Evolutionary conservation across 1,140 invertebrate genomes (phyloP).

Genomic region (Zaprionus ghesquierei): DNA sequence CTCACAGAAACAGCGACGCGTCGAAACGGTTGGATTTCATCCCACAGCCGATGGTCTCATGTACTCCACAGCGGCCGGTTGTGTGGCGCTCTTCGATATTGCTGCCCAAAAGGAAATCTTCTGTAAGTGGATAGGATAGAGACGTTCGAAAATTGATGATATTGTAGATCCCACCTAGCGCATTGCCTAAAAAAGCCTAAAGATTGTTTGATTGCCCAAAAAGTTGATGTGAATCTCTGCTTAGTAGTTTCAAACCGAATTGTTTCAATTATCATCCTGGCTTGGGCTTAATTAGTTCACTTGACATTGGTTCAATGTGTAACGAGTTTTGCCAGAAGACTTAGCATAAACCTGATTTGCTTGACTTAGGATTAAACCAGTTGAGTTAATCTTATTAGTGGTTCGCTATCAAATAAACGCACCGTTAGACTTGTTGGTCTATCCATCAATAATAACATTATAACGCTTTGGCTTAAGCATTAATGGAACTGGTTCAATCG

Average conservation of each 20-base stretch:
- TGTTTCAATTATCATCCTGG: not conserved
- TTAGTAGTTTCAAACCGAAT: not conserved
- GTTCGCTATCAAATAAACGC: not conserved
- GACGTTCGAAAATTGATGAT: no score
- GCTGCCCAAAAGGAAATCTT: constrained; percentile 91
- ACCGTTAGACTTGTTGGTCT: not conserved
- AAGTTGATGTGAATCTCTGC: no score
- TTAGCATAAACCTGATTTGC: not conserved
- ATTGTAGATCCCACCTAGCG: no score
- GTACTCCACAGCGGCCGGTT: constrained; percentile 91
- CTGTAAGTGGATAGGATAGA: constrained; percentile 83
- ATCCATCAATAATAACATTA: not conserved
- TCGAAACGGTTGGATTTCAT: constrained; percentile 94
- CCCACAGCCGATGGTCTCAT: constrained; percentile 93
- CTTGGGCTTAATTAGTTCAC: not conserved
- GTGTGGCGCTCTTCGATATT: constrained; percentile 94
- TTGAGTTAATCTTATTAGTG: not conserved
- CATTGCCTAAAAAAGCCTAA: no score
- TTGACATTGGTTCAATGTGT: no score
- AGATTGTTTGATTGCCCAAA: no score
- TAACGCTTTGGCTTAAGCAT: not conserved
- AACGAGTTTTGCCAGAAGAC: not conserved
- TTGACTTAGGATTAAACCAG: not conserved
- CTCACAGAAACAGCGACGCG: constrained; percentile 90
- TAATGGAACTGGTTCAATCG: not conserved